Base-by-base conservation (phyloP, 1,140 invertebrate genomes). In the Tetragonula clypearis region DNA sequence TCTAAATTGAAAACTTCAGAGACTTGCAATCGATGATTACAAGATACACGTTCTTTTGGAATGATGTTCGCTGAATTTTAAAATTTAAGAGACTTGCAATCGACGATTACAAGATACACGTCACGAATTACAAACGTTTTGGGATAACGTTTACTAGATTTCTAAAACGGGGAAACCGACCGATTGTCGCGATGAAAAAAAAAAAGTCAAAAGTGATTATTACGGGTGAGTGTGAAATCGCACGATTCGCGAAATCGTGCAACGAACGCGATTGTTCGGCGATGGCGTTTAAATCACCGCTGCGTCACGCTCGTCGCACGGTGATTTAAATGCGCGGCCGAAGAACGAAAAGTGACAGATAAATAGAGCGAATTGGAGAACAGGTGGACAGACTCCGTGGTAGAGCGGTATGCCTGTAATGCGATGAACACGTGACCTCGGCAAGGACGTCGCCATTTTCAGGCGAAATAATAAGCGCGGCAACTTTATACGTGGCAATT, bases 401-500 rank as follows among this genome's bases (percentile, higher is more conserved):
- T 86, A 79, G 86, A 30, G 77, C 69, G 79, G 71, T 76, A 49
- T 77, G 82, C 56, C 15, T 58, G 74, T 41, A 69, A 79, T 71
- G 83, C 60, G 79, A 83, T 23, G 79, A 68, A 90, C 92, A 93
- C 93, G 93, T 94, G 93, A 93, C 92, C 93, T 92, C 92, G 23
- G 58, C 93, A 94, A 94, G 93, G 93, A 93, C 93, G 92, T 90
- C 88, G 91, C 91, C 93, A 93, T 92, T 92, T 93, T 91, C 86
- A 89, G 87, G 91, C 85, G 88, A 90, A 86, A 88, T 79, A 76
- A 85, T 71, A 79, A 85, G 78, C 86, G 80, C 81, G 90, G 71
- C 72, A 73, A 77, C 69, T 85, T 82, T 71, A 79, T 19, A 30
- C 23, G 26, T 1, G 65, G 53, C 21, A 8, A 35, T 35, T 35